Conservation (phyloP, 92 coral and sea anemone species). For the Bergia sp. region DNA sequence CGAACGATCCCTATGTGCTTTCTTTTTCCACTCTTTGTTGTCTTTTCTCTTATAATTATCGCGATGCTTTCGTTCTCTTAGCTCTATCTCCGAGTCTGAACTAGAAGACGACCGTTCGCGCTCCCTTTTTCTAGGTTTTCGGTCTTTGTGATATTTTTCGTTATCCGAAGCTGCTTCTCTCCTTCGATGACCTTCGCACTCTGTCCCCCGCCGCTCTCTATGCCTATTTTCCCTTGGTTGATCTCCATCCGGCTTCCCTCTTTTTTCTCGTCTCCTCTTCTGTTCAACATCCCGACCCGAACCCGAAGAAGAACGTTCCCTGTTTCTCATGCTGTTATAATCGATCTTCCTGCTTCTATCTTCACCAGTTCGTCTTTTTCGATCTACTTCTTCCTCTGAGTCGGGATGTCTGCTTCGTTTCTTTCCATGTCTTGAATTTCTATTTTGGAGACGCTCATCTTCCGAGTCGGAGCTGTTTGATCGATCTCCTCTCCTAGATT, state of each 20-base stretch:
- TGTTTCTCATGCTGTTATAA: background rate
- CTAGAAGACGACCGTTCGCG: background rate
- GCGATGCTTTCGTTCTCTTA: background rate
- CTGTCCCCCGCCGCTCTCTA: background rate
- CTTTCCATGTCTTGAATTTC: conserved; percentile 12
- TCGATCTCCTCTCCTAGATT: conserved; percentile 32
- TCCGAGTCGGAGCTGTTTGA: conserved; percentile 5
- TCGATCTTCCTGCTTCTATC: conserved; percentile 1
- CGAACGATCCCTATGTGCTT: background rate
- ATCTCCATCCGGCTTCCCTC: background rate
- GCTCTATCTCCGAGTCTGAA: background rate
- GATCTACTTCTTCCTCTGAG: background rate
- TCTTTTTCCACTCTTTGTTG: background rate
- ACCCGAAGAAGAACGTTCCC: background rate
- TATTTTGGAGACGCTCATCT: background rate
- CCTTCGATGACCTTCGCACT: background rate
- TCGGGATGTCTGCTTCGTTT: conserved; percentile 19
- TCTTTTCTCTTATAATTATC: background rate
- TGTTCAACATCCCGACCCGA: background rate
- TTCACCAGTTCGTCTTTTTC: conserved; percentile 11
- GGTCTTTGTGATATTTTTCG: conserved; percentile 9
- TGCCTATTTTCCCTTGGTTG: background rate
- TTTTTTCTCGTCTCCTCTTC: background rate
- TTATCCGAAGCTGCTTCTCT: background rate
- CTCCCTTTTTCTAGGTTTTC: background rate